Percentiles rank a stretch among this genome's conserved stretches.
These are phyloP conservation scores for Miniopterus natalensis DNA, from an alignment of 2,113 vertebrate genomes.

Conservation along the genomic window DNA sequence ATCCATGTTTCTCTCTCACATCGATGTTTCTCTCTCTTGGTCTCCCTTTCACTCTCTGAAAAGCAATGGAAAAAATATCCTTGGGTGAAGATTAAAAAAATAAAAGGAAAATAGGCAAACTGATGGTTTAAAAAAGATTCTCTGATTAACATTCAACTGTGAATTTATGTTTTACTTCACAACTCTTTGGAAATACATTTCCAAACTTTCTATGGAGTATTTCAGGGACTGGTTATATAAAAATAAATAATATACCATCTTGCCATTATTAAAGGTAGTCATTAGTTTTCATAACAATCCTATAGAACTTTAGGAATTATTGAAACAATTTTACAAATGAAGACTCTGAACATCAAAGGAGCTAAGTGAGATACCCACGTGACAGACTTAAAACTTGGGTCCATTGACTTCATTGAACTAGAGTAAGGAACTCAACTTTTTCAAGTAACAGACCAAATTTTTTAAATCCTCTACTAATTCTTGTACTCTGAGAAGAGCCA, in stretches of 20 bases:
- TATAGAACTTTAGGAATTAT: background rate
- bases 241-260: background rate
- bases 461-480: background rate
- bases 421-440: background rate
- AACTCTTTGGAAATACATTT: slow-evolving; percentile 7
- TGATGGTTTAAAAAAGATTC: background rate
- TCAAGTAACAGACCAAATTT: background rate
- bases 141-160: background rate
- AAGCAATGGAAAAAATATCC: background rate
- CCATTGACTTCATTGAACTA: background rate
- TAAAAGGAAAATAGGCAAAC: background rate
- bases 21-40: background rate
- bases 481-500: background rate
- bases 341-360: slow-evolving; percentile 33
- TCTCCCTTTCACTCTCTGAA: background rate
- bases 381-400: background rate
- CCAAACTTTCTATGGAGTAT: background rate
- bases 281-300: slow-evolving; percentile 18
- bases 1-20: background rate
- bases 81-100: background rate
- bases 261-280: background rate
- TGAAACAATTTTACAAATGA: background rate
- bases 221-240: background rate
- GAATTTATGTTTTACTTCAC: background rate
- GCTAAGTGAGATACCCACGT: background rate